phyloP scores from a whole-genome alignment of 2,797 vertebrate species.

The Sciurus carolinensis region DNA sequence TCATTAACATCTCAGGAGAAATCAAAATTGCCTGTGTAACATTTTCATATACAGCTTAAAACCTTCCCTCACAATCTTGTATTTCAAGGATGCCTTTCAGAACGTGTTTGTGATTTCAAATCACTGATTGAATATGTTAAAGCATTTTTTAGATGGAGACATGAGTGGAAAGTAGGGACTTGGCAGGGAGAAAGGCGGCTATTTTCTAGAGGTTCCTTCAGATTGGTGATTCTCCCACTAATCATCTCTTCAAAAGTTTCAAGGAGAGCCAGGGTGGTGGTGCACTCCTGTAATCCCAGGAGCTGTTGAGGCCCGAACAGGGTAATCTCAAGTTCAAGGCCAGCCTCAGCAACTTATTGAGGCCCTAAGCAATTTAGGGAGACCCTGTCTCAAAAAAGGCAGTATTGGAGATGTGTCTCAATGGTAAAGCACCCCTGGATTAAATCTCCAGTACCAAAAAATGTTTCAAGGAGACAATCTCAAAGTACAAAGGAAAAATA shows the following conservation, averaged over 20 bases:
- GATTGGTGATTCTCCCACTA: background rate
- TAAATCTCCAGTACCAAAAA: no score
- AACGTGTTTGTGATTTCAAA: slow-evolving; percentile 38
- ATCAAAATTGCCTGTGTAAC: slow-evolving; percentile 30
- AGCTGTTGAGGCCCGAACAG: no score
- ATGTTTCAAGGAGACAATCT: background rate
- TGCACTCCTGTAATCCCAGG: no score
- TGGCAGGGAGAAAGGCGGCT: background rate
- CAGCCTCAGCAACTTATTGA: no score
- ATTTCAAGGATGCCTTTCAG: slow-evolving; percentile 26
- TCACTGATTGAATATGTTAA: slow-evolving; percentile 40
- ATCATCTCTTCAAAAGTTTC: slow-evolving; percentile 1
- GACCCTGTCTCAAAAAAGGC: no score
- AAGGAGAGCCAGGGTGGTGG: background rate
- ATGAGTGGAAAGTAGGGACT: background rate
- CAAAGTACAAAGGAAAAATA: slow-evolving; percentile 44
- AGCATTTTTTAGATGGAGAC: background rate
- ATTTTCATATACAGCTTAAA: slow-evolving; percentile 25
- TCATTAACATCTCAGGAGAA: slow-evolving; percentile 39
- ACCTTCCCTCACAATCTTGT: background rate
- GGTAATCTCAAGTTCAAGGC: no score
- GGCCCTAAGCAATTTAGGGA: no score
- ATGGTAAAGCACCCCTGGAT: no score
- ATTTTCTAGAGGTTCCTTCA: background rate
- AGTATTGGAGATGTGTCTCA: no score